phyloP scores from a whole-genome alignment of 1,140 invertebrate species.

The Prorops nasuta region DNA sequence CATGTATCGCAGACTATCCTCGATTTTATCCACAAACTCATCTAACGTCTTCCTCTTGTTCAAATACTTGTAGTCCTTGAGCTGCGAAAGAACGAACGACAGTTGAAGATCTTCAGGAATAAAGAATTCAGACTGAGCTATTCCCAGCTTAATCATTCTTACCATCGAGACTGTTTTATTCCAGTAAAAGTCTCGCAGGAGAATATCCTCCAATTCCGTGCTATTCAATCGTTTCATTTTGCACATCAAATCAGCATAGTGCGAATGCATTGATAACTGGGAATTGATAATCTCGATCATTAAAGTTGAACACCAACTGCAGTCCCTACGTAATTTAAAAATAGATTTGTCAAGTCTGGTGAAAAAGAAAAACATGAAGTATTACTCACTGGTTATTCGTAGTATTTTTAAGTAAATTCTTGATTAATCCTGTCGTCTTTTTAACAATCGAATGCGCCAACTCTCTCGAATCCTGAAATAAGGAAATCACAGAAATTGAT shows the following conservation, averaged over 20 bases:
- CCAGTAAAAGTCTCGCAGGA: conserved; percentile 40
- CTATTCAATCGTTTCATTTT: conserved; percentile 30
- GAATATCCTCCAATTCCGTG: conserved; percentile 28
- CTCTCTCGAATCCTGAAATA: conserved; percentile 24
- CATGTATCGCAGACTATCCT: conserved; percentile 34
- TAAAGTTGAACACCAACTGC: conserved; percentile 40
- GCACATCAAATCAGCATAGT: conserved; percentile 39
- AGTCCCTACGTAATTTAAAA: conserved; percentile 29
- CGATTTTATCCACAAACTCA: conserved; percentile 27
- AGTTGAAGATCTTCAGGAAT: not conserved
- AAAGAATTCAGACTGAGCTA: not conserved
- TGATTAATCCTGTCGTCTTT: conserved; percentile 23
- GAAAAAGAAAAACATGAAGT: not conserved
- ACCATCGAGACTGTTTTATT: conserved; percentile 45
- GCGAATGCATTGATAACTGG: conserved; percentile 34
- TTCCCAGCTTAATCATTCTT: conserved; percentile 4
- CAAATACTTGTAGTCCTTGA: conserved; percentile 36
- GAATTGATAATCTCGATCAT: conserved; percentile 43
- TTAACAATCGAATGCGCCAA: conserved; percentile 31
- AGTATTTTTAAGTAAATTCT: conserved; percentile 22
- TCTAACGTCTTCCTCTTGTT: conserved; percentile 27
- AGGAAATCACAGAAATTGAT: not conserved
- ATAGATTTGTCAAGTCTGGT: not conserved
- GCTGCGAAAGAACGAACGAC: conserved; percentile 16
- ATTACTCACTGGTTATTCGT: not conserved